These are phyloP conservation scores for Nematostella vectensis DNA, from an alignment of 92 coral and sea anemone genomes.

Conservation along the genomic window DNA sequence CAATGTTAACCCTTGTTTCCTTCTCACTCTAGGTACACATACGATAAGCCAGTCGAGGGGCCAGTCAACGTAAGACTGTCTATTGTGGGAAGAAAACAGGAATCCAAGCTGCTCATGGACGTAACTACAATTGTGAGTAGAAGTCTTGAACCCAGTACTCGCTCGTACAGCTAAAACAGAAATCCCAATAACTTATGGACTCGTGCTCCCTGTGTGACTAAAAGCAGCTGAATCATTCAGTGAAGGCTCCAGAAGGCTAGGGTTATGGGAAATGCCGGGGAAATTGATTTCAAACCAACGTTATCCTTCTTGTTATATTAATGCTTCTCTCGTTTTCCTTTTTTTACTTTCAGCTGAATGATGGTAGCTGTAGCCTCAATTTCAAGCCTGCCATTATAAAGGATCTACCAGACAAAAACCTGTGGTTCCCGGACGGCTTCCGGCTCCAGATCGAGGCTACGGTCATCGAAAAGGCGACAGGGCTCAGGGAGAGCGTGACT, in stretches of 20 bases:
- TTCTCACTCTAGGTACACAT: slow-evolving; percentile 90
- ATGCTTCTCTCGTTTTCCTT: no score
- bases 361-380: slow-evolving; percentile 10
- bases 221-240: no score
- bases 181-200: no score
- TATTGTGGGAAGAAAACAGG: slow-evolving; percentile 46
- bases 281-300: no score
- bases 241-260: no score
- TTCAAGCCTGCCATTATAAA: slow-evolving; percentile 17
- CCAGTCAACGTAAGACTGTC: slow-evolving; percentile 16
- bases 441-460: slow-evolving; percentile 68
- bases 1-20: no score
- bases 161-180: no score
- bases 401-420: slow-evolving; percentile 17
- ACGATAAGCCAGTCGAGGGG: slow-evolving; percentile 67
- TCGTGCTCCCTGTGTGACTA: no score
- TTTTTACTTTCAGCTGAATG: slow-evolving; percentile 7
- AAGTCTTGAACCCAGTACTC: no score
- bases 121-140: slow-evolving; percentile 31
- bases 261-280: no score
- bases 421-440: slow-evolving; percentile 87
- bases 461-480: slow-evolving; percentile 73
- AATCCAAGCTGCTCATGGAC: slow-evolving; percentile 10
- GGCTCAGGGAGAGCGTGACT: slow-evolving; percentile 43
- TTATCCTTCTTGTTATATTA: no score